Evolutionary conservation across 2,113 vertebrate species (phyloP).

Genomic region (Promerops cafer): DNA sequence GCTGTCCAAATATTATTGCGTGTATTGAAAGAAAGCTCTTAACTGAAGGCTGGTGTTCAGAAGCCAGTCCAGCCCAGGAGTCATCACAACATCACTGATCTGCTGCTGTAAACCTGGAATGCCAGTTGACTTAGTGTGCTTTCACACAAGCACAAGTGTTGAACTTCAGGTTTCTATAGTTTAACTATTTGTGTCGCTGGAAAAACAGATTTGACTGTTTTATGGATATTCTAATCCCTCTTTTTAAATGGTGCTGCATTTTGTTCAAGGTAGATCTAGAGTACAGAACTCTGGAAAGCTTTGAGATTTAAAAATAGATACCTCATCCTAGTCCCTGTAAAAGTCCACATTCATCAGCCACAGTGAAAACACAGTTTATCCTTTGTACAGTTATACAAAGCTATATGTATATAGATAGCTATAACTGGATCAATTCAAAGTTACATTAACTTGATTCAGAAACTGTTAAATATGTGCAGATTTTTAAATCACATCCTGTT

Average conservation of each 20-base stretch:
- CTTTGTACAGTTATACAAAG: neutral
- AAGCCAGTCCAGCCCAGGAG: neutral
- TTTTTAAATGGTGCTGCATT: neutral
- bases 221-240: neutral
- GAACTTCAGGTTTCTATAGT: neutral
- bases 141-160: neutral
- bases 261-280: neutral
- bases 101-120: neutral
- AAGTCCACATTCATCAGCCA: neutral
- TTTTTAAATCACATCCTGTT: neutral
- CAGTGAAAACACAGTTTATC: neutral
- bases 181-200: neutral
- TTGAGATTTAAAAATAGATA: neutral
- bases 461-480: neutral
- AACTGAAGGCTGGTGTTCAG: constrained; percentile 4
- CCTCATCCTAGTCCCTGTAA: neutral
- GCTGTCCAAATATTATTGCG: constrained; percentile 55
- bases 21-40: constrained; percentile 35
- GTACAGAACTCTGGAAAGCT: neutral
- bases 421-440: neutral
- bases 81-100: neutral
- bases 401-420: neutral
- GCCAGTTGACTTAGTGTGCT: neutral
- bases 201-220: neutral
- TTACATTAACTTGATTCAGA: neutral